Conservation (phyloP, 2,888 invertebrate species). For the Boloria euphrosyne region DNA sequence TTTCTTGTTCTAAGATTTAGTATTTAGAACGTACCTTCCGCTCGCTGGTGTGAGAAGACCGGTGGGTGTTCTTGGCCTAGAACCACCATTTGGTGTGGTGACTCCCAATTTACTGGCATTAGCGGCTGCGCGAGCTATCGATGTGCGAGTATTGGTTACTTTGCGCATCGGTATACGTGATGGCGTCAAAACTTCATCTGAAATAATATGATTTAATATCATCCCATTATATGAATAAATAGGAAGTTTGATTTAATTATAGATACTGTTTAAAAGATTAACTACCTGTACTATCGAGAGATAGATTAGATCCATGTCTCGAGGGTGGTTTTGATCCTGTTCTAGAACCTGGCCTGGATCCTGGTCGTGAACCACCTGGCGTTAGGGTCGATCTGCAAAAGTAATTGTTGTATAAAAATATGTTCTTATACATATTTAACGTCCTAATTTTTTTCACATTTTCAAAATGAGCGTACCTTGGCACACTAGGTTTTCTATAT, state of each 20-base stretch:
- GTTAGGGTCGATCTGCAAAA: slow-evolving; percentile 85
- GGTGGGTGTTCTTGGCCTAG: slow-evolving; percentile 88
- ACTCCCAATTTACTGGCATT: slow-evolving; percentile 83
- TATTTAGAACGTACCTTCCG: slow-evolving; percentile 82
- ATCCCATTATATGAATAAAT: too few species aligned
- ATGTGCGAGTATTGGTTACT: slow-evolving; percentile 82
- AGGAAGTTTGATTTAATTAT: background rate
- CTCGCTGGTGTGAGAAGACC: slow-evolving; percentile 89
- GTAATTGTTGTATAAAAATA: background rate
- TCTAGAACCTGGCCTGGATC: slow-evolving; percentile 92
- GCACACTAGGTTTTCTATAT: slow-evolving; percentile 86
- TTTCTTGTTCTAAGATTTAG: background rate
- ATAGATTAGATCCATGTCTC: slow-evolving; percentile 95
- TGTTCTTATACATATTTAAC: background rate
- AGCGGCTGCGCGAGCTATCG: slow-evolving; percentile 82
- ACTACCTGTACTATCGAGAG: slow-evolving; percentile 92
- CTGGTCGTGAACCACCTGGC: slow-evolving; percentile 91
- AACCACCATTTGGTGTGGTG: slow-evolving; percentile 83
- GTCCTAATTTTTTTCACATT: background rate
- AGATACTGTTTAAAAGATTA: background rate
- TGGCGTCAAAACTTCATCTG: slow-evolving; percentile 88
- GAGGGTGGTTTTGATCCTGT: slow-evolving; percentile 96
- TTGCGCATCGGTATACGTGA: slow-evolving; percentile 91
- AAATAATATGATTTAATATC: background rate
- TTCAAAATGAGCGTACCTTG: slow-evolving; percentile 56